Evolutionary conservation across 2,113 vertebrate genomes (phyloP), one percentile per base, ranked within the genome.

Genomic region (Oncorhynchus tshawytscha): DNA sequence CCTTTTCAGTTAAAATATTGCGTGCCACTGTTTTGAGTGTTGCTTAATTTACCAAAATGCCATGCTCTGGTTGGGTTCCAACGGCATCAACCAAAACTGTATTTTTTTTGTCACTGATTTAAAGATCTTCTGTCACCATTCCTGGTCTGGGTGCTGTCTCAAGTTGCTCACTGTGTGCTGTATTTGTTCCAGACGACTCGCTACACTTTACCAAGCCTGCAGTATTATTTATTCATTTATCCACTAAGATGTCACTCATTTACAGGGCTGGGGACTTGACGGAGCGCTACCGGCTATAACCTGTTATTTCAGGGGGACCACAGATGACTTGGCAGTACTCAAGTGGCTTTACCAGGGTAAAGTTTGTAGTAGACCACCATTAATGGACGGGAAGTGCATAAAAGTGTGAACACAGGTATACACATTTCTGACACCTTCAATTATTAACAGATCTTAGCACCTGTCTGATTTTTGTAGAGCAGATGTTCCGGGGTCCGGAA

Each of bases 241-340:
- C 78, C 75, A 59, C 74, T 83, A 71, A 39, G 81, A 31, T 82
- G 76, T 78, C 70, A 78, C 72, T 27, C 51, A 84, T 74, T 76
- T 78, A 78, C 75, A 74, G 70, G 34, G 18, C 13, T 31, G 16
- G 11, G 49, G 71, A 31, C 29, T 20, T 7, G 4, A n/a, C 20
- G 7, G 66, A 82, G 78, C 48, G 9, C 2, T 45, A 45, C 39
- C 39, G 1, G 66, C 67, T 72, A 78, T 67, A 67, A 72, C 69
- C 65, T n/a, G 16, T 67, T 75, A 68, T 77, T 80, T 78, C 76
- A 80, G 78, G 77, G 74, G 70, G 34, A 80, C 39, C 73, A 74
- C 12, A 27, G 54, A 81, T 77, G 62, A 72, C 65, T 70, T 62
- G 75, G 71, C 62, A 75, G 65, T 51, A 31, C 78, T 73, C 76